Conservation (phyloP, 2,888 invertebrate species). For the Phorcus lineatus region DNA sequence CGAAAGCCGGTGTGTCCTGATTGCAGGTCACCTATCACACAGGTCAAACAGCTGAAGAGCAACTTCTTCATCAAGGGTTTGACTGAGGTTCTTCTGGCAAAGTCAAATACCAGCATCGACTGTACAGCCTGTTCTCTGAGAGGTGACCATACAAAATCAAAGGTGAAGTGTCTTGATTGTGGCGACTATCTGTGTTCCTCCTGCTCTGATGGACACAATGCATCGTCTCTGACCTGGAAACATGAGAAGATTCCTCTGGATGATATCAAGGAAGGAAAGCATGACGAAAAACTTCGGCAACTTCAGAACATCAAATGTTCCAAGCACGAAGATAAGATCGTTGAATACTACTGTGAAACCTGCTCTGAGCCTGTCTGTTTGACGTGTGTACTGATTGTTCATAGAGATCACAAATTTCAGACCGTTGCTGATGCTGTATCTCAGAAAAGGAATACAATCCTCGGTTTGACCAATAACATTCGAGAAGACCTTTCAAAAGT, state of each 20-base stretch:
- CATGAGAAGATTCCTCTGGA: background rate
- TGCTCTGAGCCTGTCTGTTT: background rate
- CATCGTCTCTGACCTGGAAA: background rate
- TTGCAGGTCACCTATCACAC: background rate
- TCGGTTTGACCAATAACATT: background rate
- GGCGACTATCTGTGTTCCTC: background rate
- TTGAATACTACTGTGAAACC: constrained; percentile 2
- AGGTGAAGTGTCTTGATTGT: background rate
- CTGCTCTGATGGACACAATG: background rate
- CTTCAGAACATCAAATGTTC: background rate
- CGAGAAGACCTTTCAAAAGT: background rate
- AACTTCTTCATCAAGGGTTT: background rate
- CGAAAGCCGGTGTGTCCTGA: background rate
- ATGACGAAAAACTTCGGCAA: background rate
- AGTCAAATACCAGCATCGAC: background rate
- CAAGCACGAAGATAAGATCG: background rate
- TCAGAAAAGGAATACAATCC: background rate
- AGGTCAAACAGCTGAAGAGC: background rate
- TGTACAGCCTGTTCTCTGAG: background rate
- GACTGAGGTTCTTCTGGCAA: background rate
- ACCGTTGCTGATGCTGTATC: background rate
- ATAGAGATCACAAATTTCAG: background rate
- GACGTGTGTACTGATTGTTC: background rate
- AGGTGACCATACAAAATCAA: background rate
- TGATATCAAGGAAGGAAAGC: background rate